Conservation (phyloP, 2,797 vertebrate species). For the Tarsius wallacei region DNA sequence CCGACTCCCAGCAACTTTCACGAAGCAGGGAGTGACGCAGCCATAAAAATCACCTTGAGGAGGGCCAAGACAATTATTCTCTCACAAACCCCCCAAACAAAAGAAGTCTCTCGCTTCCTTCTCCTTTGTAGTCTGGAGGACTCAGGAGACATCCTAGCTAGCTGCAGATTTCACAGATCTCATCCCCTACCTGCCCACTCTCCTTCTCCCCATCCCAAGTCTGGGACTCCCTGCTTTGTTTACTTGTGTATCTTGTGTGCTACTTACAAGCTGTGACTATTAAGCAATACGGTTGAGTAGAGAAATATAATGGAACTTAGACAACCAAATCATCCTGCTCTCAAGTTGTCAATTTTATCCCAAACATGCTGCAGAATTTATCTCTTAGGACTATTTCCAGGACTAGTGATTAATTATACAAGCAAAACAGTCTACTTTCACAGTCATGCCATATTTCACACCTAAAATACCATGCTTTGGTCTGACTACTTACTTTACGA, state of each 20-base stretch:
- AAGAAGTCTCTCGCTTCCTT: not conserved
- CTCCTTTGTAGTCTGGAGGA: not conserved
- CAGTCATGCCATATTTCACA: not conserved
- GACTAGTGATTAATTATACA: not conserved
- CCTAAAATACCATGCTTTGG: not conserved
- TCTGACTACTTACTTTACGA: constrained; percentile 10
- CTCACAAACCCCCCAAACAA: not conserved
- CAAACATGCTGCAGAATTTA: not conserved
- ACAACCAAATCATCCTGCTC: not conserved
- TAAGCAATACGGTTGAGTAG: not conserved
- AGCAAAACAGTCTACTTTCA: constrained; percentile 3
- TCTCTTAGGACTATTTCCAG: not conserved
- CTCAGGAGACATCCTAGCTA: not conserved
- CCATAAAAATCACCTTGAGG: constrained; percentile 43
- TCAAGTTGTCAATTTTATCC: not conserved
- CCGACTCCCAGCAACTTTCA: constrained; percentile 13
- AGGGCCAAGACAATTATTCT: constrained; percentile 36
- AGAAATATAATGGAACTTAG: constrained; percentile 8
- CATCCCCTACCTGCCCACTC: not conserved
- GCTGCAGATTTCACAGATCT: not conserved
- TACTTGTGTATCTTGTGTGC: not conserved
- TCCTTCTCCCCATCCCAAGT: not conserved
- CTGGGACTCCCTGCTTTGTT: not conserved
- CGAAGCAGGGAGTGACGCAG: not conserved
- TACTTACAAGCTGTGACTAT: not conserved